Evolutionary conservation across 2,888 invertebrate genomes (phyloP).

Genomic region (Phengaris arion): DNA sequence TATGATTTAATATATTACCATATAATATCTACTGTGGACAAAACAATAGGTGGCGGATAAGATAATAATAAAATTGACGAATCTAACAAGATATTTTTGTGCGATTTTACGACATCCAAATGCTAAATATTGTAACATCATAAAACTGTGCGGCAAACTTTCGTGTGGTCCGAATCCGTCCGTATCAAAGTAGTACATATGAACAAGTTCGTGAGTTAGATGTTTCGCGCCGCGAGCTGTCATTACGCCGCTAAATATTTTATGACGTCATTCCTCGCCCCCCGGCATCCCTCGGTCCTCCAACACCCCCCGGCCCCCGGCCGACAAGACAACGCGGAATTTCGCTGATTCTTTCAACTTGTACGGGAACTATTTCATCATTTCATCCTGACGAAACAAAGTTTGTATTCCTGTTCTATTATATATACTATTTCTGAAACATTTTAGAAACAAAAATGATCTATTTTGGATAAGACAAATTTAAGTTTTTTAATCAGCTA

Average conservation of each 20-base stretch:
- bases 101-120: not conserved
- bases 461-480: no score
- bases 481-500: no score
- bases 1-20: no score
- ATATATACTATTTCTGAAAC: not conserved
- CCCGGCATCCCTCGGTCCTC: not conserved
- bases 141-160: not conserved
- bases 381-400: not conserved
- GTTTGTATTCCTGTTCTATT: not conserved
- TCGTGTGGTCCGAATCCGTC: not conserved
- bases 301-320: not conserved
- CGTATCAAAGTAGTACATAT: conserved; percentile 3
- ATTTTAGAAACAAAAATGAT: not conserved
- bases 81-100: not conserved
- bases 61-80: not conserved
- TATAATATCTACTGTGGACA: no score
- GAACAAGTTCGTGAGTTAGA: not conserved
- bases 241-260: conserved; percentile 57
- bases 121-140: not conserved
- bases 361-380: conserved; percentile 16
- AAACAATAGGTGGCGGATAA: no score
- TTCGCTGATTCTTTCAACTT: conserved; percentile 20
- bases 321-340: not conserved
- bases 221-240: conserved; percentile 57
- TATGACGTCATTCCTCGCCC: conserved; percentile 37